Evolutionary conservation across 1,140 invertebrate genomes (phyloP).

Genomic region (Trachelipus rathkii): DNA sequence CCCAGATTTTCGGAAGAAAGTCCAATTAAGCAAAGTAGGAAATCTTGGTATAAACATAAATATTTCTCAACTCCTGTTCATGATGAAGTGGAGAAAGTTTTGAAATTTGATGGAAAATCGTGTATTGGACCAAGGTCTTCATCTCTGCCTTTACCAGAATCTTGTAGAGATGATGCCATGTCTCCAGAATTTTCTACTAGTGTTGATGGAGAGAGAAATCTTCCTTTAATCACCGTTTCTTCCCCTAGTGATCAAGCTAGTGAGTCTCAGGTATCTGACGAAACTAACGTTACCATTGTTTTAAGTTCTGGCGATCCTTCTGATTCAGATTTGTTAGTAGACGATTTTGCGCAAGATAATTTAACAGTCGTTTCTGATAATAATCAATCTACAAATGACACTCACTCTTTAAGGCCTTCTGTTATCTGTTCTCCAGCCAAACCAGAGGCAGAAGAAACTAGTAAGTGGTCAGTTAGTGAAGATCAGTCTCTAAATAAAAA

Average conservation of each 20-base stretch:
- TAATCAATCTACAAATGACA: conserved; percentile 3
- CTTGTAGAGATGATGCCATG: conserved; percentile 28
- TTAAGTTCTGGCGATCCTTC: conserved; percentile 32
- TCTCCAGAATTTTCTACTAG: conserved; percentile 37
- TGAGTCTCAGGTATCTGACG: conserved; percentile 39
- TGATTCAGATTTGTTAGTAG: conserved; percentile 30
- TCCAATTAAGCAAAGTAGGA: conserved; percentile 34
- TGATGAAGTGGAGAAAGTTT: conserved; percentile 38
- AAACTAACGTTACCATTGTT: conserved; percentile 34
- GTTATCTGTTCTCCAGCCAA: conserved; percentile 34
- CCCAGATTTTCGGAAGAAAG: conserved; percentile 34
- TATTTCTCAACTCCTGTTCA: conserved; percentile 43
- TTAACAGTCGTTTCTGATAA: background rate
- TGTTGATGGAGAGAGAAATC: conserved; percentile 29
- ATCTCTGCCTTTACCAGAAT: conserved; percentile 37
- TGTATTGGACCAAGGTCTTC: conserved; percentile 38
- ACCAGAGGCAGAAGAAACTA: conserved; percentile 19
- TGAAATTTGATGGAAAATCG: conserved; percentile 28
- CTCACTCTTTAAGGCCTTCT: conserved; percentile 25
- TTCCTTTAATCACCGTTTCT: conserved; percentile 42
- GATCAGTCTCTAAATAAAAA: background rate
- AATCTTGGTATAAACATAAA: conserved; percentile 43
- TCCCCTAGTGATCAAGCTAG: conserved; percentile 39
- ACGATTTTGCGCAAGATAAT: conserved; percentile 30
- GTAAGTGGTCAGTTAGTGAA: conserved; percentile 4